Base-by-base conservation (phyloP, 1,140 invertebrate genomes). In the Megalopta genalis region DNA sequence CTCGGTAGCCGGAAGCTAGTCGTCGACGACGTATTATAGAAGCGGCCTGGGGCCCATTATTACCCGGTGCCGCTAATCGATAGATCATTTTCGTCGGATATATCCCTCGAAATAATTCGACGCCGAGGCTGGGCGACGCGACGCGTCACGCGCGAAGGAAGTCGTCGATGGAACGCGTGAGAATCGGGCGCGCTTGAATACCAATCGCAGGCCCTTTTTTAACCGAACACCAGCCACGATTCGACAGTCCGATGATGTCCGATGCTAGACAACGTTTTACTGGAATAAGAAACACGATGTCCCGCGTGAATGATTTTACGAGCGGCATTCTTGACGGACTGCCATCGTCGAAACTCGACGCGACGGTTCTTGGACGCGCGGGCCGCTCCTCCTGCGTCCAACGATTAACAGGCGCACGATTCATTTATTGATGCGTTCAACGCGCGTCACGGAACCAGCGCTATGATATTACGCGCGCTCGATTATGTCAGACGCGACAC, bases 1-100 rank as follows among this genome's bases (percentile, higher is more conserved):
- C 64, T 75, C 71, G 77, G 81, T 64, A 86, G 73, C 84, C 84
- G 85, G 85, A 86, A 86, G 77, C 54, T 2, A 76, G 49, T 32
- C 21, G 18, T n/a, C 37, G 54, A 49, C 65, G 59, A 81, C 49
- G 62, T 68, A 77, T 86, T 62, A 83, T 27, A 27, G 25, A 32
- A 3, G 18, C 42, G 62, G 37, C 14, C 42, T 57, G 52, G 42
- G 49, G 16, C 49, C 49, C 52, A 73, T 69, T 70, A 82, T 78
- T 54, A 27, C 49, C 7, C 69, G 59, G 65, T 63, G 32, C 59
- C 60, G 68, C 59, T 86, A 82, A 86, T 86, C 71, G 76, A 86
- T 73, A 25, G 42, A 23, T 5, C 39, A 70, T 82, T 86, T 80
- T 86, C 64, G 76, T 80, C 57, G 54, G 6, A 46, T 12, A 32